phyloP scores from a whole-genome alignment of 1,140 invertebrate genomes.

The Drosophila nigromelanica region DNA sequence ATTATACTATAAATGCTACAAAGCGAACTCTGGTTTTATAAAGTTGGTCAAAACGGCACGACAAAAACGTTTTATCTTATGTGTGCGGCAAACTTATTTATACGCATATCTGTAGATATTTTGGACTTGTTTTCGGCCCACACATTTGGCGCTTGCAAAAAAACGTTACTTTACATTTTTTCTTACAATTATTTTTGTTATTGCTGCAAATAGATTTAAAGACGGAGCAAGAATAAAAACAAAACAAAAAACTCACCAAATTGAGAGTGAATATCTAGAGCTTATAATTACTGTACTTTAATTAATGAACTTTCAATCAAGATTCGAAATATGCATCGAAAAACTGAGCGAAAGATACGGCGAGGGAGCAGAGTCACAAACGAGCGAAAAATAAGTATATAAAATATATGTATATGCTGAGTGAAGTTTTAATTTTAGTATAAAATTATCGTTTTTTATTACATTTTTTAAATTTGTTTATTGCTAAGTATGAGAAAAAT shows the following conservation, averaged over 20 bases:
- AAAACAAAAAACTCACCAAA: conserved; percentile 77
- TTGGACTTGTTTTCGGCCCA: conserved; percentile 42
- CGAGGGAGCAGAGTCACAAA: conserved; percentile 77
- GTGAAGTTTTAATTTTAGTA: conserved; percentile 57
- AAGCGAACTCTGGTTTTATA: conserved; percentile 38
- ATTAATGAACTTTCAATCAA: conserved; percentile 69
- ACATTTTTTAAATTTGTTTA: conserved; percentile 43
- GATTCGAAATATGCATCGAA: conserved; percentile 65
- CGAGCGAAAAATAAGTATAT: conserved; percentile 69
- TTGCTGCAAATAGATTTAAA: conserved; percentile 76
- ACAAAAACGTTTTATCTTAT: conserved; percentile 48
- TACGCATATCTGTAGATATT: conserved; percentile 36
- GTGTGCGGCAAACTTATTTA: conserved; percentile 56
- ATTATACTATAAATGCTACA: conserved; percentile 41
- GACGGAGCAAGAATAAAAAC: conserved; percentile 72
- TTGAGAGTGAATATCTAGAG: conserved; percentile 63
- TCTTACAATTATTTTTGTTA: conserved; percentile 58
- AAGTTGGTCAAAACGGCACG: conserved; percentile 25
- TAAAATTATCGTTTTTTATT: conserved; percentile 25
- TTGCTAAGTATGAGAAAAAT: conserved; percentile 74
- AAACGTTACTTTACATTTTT: conserved; percentile 58
- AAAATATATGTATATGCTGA: conserved; percentile 48
- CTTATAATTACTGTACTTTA: conserved; percentile 65
- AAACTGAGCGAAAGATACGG: conserved; percentile 78
- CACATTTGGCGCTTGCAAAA: conserved; percentile 47